Evolutionary conservation across 2,797 vertebrate species (phyloP).

Genomic region (Diglossa cyanea): DNA sequence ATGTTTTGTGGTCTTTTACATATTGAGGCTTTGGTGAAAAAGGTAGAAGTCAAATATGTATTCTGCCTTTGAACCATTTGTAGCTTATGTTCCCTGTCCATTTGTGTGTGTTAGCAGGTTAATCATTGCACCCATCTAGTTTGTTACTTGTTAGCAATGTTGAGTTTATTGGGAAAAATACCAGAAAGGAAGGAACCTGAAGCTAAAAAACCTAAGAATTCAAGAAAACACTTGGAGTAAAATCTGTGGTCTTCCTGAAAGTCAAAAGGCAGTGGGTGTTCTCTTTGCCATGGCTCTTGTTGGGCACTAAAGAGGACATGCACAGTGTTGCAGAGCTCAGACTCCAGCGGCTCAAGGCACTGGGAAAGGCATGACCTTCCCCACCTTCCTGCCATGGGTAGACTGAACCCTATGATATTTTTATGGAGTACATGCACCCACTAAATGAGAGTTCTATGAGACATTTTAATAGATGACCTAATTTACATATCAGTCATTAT

Average conservation of each 20-base stretch:
- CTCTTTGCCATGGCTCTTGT: neutral
- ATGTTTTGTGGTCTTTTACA: neutral
- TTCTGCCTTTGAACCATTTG: neutral
- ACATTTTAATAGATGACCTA: neutral
- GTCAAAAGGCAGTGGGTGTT: neutral
- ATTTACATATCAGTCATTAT: constrained; percentile 7
- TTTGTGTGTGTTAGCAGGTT: neutral
- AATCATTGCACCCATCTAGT: rapidly evolving
- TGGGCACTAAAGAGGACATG: neutral
- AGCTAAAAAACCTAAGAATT: neutral
- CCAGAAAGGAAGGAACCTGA: neutral
- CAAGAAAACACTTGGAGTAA: neutral
- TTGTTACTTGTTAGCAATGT: neutral
- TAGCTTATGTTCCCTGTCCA: neutral
- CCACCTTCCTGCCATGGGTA: neutral
- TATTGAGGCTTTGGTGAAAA: neutral
- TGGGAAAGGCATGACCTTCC: neutral
- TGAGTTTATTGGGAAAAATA: neutral
- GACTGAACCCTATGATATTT: neutral
- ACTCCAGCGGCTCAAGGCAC: neutral
- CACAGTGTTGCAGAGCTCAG: neutral
- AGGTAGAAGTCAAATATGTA: neutral
- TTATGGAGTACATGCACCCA: neutral
- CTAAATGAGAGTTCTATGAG: neutral
- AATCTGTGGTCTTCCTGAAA: neutral